These are phyloP conservation scores for Parambassis ranga DNA, from an alignment of 2,797 vertebrate genomes.

Conservation along the genomic window DNA sequence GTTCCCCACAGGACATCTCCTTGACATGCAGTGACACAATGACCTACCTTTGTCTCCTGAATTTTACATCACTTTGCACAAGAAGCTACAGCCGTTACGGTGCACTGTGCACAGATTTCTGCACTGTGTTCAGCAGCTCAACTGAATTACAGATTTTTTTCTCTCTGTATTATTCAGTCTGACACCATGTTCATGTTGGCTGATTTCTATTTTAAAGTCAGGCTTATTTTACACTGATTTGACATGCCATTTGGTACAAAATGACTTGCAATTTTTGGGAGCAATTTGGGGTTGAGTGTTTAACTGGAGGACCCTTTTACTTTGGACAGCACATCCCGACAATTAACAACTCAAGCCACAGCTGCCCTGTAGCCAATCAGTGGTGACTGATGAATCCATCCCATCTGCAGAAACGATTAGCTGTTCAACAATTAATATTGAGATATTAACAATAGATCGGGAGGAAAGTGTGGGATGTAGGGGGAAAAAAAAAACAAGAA, in stretches of 20 bases:
- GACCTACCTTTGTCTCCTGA: slow-evolving; percentile 21
- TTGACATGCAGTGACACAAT: slow-evolving; percentile 6
- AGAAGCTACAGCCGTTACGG: no score
- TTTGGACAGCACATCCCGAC: not conserved
- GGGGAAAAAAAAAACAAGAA: no score
- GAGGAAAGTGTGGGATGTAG: no score
- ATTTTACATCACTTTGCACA: not conserved
- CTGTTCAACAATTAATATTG: no score
- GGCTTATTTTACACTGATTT: not conserved
- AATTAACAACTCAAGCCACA: not conserved
- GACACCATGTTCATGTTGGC: no score
- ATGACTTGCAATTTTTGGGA: not conserved
- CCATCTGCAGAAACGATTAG: no score
- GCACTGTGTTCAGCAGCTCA: no score
- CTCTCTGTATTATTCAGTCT: not conserved
- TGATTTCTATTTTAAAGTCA: not conserved
- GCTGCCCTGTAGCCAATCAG: not conserved
- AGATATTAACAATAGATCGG: no score
- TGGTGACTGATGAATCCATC: no score
- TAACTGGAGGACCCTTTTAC: not conserved
- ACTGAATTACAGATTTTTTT: no score
- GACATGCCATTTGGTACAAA: not conserved
- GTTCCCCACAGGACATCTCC: slow-evolving; percentile 13
- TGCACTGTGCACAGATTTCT: no score
- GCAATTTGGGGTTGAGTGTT: not conserved